phyloP scores from a whole-genome alignment of 2,888 invertebrate genomes.

The Hyalella azteca region DNA sequence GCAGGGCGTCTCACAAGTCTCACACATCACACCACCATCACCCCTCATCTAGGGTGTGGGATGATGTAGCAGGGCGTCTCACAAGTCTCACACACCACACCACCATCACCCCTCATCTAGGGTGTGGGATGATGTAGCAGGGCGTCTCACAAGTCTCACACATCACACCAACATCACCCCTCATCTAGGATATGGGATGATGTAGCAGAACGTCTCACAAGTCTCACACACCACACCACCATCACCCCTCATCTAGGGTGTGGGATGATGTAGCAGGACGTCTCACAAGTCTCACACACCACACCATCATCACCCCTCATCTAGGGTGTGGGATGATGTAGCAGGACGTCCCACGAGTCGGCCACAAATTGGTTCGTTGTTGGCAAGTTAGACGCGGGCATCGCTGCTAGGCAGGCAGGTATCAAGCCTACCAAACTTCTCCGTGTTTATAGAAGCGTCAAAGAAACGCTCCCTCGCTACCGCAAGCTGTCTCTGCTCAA shows the following conservation, averaged over 20 bases:
- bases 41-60: too few species aligned
- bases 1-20: too few species aligned
- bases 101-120: too few species aligned
- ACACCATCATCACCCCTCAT: neutral
- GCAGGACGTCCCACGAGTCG: neutral
- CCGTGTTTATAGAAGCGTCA: conserved; percentile 12
- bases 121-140: too few species aligned
- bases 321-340: neutral
- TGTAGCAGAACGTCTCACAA: too few species aligned
- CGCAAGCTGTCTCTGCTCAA: neutral
- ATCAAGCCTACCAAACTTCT: neutral
- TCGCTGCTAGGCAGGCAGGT: conserved; percentile 17
- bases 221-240: neutral
- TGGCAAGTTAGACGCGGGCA: neutral
- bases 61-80: too few species aligned
- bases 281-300: neutral
- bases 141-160: too few species aligned
- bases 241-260: neutral
- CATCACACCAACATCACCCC: too few species aligned
- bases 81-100: too few species aligned
- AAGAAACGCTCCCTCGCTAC: neutral
- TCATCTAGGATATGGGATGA: too few species aligned
- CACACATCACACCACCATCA: too few species aligned
- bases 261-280: neutral
- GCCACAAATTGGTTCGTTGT: neutral